Evolutionary conservation across 2,113 vertebrate genomes (phyloP).

Genomic region (Chlorodrepanis virens): DNA sequence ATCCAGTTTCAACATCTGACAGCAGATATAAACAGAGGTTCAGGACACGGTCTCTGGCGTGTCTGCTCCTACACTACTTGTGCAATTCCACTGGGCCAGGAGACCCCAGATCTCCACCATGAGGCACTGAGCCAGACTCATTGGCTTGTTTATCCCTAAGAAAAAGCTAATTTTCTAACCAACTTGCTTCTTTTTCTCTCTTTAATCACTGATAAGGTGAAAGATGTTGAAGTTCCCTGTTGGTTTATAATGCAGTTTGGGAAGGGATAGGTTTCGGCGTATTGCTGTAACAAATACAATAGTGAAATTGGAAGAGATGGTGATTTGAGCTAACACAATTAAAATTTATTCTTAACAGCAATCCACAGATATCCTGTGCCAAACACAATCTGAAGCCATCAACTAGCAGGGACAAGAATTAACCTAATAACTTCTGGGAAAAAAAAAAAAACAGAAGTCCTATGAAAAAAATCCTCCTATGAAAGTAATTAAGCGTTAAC

Average conservation of each 20-base stretch:
- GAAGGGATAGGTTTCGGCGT: background rate
- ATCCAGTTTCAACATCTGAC: background rate
- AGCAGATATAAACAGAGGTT: background rate
- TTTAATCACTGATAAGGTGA: background rate
- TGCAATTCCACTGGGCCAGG: background rate
- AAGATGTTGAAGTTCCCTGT: background rate
- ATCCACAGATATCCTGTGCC: constrained; percentile 9
- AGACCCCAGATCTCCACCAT: background rate
- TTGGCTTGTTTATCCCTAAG: background rate
- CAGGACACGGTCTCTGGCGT: background rate
- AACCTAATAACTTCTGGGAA: constrained; percentile 13
- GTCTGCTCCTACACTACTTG: background rate
- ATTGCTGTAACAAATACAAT: background rate
- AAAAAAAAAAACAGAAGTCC: background rate
- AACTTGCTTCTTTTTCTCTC: background rate
- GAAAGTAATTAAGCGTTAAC: constrained; percentile 55
- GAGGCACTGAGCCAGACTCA: background rate
- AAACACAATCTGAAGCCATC: constrained; percentile 11
- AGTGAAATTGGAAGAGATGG: constrained; percentile 26
- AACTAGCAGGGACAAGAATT: constrained; percentile 41
- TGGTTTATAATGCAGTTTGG: background rate
- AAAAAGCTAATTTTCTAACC: background rate
- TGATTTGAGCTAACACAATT: constrained; percentile 15
- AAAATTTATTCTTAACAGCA: constrained; percentile 19
- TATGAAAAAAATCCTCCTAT: constrained; percentile 5